Conservation (phyloP, 2,888 invertebrate species). For the Hofmannophila pseudospretella region DNA sequence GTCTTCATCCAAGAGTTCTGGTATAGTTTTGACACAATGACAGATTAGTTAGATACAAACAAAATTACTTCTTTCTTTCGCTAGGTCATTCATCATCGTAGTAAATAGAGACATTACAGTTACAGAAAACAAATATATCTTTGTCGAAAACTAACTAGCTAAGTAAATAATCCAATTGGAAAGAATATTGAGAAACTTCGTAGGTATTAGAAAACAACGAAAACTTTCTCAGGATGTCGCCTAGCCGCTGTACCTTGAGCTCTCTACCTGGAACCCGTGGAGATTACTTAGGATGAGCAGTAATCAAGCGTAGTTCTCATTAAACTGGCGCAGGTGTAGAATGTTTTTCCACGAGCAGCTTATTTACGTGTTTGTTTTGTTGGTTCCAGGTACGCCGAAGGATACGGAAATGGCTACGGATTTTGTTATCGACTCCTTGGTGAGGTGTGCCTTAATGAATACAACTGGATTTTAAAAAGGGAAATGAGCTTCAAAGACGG, state of each 20-base stretch:
- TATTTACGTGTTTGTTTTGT: slow-evolving; percentile 44
- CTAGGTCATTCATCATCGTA: no score
- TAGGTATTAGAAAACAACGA: slow-evolving; percentile 34
- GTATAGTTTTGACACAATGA: no score
- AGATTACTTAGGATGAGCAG: neutral
- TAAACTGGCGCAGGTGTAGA: slow-evolving; percentile 19
- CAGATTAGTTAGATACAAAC: no score
- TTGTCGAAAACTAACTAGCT: no score
- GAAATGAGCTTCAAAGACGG: neutral
- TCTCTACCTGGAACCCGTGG: neutral
- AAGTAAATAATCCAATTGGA: no score
- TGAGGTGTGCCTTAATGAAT: neutral
- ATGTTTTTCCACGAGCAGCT: slow-evolving; percentile 35
- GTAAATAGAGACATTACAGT: no score
- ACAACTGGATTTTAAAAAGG: neutral
- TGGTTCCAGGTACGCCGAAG: slow-evolving; percentile 57
- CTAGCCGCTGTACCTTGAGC: neutral
- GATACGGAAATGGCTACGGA: slow-evolving; percentile 22
- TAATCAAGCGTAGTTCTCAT: slow-evolving; percentile 18
- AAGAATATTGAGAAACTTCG: no score
- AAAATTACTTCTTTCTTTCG: no score
- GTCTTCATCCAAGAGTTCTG: no score
- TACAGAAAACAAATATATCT: no score
- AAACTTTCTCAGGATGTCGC: slow-evolving; percentile 13
- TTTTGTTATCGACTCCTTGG: neutral